phyloP scores from a whole-genome alignment of 2,113 vertebrate species.

The human (Homo sapiens) region DNA sequence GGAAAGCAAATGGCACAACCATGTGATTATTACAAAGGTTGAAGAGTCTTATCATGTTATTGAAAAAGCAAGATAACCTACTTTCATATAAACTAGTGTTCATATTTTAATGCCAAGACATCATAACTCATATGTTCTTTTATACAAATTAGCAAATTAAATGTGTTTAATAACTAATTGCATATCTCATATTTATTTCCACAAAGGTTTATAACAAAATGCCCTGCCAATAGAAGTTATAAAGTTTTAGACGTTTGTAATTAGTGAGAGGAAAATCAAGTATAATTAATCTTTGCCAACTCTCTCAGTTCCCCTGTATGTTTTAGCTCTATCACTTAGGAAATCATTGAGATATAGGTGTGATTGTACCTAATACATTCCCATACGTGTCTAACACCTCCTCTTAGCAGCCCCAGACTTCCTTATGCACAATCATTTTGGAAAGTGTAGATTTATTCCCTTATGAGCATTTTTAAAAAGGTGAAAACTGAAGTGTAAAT shows the following conservation, averaged over 20 bases:
- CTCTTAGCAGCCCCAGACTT: slow-evolving; percentile 83
- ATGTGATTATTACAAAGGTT: background rate
- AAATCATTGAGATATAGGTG: slow-evolving; percentile 84
- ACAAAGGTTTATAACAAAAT: slow-evolving; percentile 47
- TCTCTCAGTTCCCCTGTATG: slow-evolving; percentile 70
- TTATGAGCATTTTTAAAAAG: slow-evolving; percentile 83
- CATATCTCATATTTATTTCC: slow-evolving; percentile 35
- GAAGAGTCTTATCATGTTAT: background rate
- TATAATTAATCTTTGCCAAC: slow-evolving; percentile 68
- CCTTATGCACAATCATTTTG: slow-evolving; percentile 80
- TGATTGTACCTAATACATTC: slow-evolving; percentile 87
- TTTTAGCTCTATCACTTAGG: slow-evolving; percentile 79
- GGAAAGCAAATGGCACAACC: background rate
- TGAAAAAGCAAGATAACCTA: background rate
- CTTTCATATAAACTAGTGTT: background rate
- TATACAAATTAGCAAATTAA: background rate
- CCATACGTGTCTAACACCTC: slow-evolving; percentile 88
- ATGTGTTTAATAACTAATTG: background rate
- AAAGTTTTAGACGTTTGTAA: slow-evolving; percentile 33
- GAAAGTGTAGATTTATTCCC: slow-evolving; percentile 88
- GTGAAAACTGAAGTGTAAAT: slow-evolving; percentile 90
- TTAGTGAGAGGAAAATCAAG: slow-evolving; percentile 56
- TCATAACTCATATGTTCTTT: background rate
- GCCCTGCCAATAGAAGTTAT: background rate
- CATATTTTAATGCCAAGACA: background rate